These are phyloP conservation scores for Natrix natrix DNA, from an alignment of 2,797 vertebrate species.

Conservation along the genomic window DNA sequence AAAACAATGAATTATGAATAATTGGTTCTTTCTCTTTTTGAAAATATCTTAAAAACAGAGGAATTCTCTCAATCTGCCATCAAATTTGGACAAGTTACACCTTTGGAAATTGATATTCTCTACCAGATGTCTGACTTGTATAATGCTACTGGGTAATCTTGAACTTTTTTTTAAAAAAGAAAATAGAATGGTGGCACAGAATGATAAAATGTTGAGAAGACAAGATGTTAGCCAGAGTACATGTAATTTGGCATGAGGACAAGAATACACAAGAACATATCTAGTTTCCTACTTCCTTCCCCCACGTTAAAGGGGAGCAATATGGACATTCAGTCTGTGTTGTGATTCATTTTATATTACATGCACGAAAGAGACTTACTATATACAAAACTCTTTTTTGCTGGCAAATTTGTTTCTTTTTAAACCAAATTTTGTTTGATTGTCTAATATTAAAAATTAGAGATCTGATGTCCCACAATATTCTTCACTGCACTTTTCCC, in stretches of 20 bases:
- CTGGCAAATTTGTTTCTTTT: neutral
- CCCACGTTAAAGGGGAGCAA: neutral
- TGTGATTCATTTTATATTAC: neutral
- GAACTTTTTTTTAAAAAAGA: slow-evolving; percentile 17
- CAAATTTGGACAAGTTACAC: slow-evolving; percentile 95
- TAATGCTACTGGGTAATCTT: slow-evolving; percentile 87
- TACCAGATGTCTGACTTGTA: slow-evolving; percentile 89
- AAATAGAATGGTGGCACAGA: neutral
- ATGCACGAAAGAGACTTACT: neutral
- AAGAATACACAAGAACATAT: neutral
- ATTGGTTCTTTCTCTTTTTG: slow-evolving; percentile 8
- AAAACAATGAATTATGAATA: slow-evolving; percentile 14
- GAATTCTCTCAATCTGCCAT: slow-evolving; percentile 95
- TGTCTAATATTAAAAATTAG: neutral
- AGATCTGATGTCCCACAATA: neutral
- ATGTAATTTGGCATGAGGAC: neutral
- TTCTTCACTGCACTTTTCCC: neutral
- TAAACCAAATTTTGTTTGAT: neutral
- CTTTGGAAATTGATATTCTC: slow-evolving; percentile 92
- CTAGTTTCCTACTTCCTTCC: neutral
- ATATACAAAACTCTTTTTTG: neutral
- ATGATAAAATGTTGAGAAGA: neutral
- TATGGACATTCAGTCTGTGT: neutral
- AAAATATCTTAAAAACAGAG: slow-evolving; percentile 75
- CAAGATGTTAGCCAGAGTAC: neutral